Base-by-base conservation (phyloP, 2,797 vertebrate genomes). In the Craterocephalus amniculus region DNA sequence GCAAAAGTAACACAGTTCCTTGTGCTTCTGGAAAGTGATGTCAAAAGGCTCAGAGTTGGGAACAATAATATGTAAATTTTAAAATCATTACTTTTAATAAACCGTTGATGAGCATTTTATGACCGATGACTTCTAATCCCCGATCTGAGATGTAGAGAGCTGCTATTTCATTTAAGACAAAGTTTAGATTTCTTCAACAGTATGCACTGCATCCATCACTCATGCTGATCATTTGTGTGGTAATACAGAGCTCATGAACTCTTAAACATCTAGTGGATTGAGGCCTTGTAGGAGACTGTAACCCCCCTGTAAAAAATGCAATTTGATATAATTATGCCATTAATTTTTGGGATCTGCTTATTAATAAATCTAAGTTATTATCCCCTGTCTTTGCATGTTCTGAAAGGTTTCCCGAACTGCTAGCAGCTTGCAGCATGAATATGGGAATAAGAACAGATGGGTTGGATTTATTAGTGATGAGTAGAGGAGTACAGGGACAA, bases 381-480 rank as follows among this genome's bases (percentile, higher is more conserved):
- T 49, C 22, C 22, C 7, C 1, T 27, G 56, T 36, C 2, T 38
- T 68, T 40, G 49, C n/a, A 43, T 1, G 1, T 18, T 38, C 12
- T 58, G 52, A 70, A 52, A 4, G 22, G 54, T 18, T 27, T 35
- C 49, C n/a, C 27, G 38, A 75, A 76, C 26, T 29, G 13, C 13
- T 12, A 34, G 63, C 57, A 55, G 4, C 22, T 60, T 73, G 58
- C 36, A 58, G 57, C 27, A 58, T 45, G 38, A 38, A 74, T 70
- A 51, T 51, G 36, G 45, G 34, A 51, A 36, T 10, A 0, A 32
- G 43, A 74, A 43, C 69, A 79, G 71, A 78, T 62, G 57, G 74
- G 57, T 10, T 9, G 38, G 54, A n/a, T 77, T 79, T 74, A 74
- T 62, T 29, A 55, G 64, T 58, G 67, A 71, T 43, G 58, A 60